Evolutionary conservation across 1,140 invertebrate species (phyloP), one percentile per base, ranked within the genome.

Genomic region (Penaeus vannamei): DNA sequence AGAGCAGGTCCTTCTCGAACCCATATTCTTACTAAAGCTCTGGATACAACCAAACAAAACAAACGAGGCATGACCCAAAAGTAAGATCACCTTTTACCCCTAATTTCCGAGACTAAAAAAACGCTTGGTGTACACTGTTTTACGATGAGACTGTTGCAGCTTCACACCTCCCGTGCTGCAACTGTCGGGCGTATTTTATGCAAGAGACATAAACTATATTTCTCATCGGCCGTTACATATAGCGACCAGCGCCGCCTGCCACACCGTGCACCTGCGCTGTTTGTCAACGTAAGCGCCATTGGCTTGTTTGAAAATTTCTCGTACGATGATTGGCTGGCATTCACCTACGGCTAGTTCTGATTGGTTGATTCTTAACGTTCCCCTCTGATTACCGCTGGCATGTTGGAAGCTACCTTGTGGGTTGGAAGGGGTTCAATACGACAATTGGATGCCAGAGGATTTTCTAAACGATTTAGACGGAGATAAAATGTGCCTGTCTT

Each of bases 181-280:
- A 89, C 87, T 89, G 87, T 89, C 87, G 87, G 46, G 32, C 87
- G 87, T 89, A 89, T 89, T 89, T 88, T 89, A 84, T 89, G 87
- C 87, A 89, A 32, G 62, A 84, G 87, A 89, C 87, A 62, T 84
- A 64, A 89, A 84, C 84, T 89, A 89, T 89, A 89, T 89, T 79
- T 76, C 87, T 89, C 87, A 89, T 89, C 82, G 87, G 42, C 82
- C 80, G 87, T 72, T 89, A 89, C 87, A 79, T 89, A 84, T 89
- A 80, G 87, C 66, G 81, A 61, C 59, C 64, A 84, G 82, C 69
- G 86, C 86, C 66, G 80, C 86, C 79, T 76, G 80, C 69, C 86
- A 88, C 86, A 36, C 26, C 66, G 23, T 32, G 80, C 86, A 88
- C 86, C 86, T 88, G 86, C 60, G 36, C 64, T 42, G 86, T 64